Percentiles rank a stretch among this genome's conserved stretches.
phyloP scores from a whole-genome alignment of 2,113 vertebrate species.

The Gopherus flavomarginatus region DNA sequence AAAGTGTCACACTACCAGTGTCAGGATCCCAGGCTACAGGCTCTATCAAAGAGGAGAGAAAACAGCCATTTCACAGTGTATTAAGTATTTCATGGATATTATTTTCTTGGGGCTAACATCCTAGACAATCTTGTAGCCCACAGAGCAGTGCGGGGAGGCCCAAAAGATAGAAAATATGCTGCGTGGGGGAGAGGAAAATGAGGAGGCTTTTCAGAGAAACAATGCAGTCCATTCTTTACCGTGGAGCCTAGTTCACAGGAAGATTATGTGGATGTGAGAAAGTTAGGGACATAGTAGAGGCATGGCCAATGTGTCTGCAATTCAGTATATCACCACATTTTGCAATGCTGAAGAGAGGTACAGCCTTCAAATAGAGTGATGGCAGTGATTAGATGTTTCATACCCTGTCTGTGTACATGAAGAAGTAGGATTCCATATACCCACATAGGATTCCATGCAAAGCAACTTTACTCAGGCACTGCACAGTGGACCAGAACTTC shows the following conservation, averaged over 20 bases:
- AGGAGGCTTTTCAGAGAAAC: background rate
- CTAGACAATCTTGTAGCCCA: background rate
- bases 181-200: background rate
- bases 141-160: background rate
- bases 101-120: background rate
- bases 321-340: background rate
- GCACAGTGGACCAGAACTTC: background rate
- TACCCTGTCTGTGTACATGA: background rate
- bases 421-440: background rate
- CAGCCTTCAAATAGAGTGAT: background rate
- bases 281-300: fast-evolving
- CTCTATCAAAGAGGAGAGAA: background rate
- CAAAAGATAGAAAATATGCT: background rate
- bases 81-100: background rate
- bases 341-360: background rate
- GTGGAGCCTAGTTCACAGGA: background rate
- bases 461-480: background rate
- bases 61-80: background rate
- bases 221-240: background rate
- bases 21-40: background rate
- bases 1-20: background rate
- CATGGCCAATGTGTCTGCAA: background rate
- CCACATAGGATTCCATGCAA: background rate
- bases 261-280: background rate
- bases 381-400: background rate